Conservation (phyloP, 2,888 invertebrate species). For the Dilophus febrilis region DNA sequence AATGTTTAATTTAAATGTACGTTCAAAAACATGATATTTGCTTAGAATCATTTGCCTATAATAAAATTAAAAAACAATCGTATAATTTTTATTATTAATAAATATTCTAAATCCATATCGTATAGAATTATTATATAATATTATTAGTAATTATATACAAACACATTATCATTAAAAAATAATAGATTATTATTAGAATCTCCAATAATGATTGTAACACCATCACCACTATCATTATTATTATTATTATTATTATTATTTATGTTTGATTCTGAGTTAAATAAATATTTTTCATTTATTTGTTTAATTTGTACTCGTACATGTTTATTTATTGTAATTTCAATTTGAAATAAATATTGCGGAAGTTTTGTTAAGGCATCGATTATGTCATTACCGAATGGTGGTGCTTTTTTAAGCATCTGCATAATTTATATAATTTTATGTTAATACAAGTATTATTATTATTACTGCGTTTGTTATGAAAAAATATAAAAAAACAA, state of each 20-base stretch:
- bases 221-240: background rate
- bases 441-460: no score
- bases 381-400: constrained; percentile 49
- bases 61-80: constrained; percentile 1
- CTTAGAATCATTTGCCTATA: constrained; percentile 21
- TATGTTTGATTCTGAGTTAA: constrained; percentile 26
- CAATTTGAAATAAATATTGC: constrained; percentile 36
- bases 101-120: no score
- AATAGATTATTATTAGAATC: constrained; percentile 45
- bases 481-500: no score
- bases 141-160: constrained; percentile 21
- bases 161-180: constrained; percentile 37
- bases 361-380: constrained; percentile 46
- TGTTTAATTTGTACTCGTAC: constrained; percentile 27
- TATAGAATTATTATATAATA: constrained; percentile 2
- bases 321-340: constrained; percentile 21
- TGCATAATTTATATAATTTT: constrained; percentile 19
- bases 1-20: constrained; percentile 30
- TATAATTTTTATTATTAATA: constrained; percentile 1
- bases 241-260: no score
- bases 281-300: constrained; percentile 31
- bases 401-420: constrained; percentile 57
- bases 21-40: constrained; percentile 31
- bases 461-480: no score
- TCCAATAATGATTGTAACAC: constrained; percentile 37